Base-by-base conservation (phyloP, 2,888 invertebrate genomes). In the Carpatolechia fugitivella region DNA sequence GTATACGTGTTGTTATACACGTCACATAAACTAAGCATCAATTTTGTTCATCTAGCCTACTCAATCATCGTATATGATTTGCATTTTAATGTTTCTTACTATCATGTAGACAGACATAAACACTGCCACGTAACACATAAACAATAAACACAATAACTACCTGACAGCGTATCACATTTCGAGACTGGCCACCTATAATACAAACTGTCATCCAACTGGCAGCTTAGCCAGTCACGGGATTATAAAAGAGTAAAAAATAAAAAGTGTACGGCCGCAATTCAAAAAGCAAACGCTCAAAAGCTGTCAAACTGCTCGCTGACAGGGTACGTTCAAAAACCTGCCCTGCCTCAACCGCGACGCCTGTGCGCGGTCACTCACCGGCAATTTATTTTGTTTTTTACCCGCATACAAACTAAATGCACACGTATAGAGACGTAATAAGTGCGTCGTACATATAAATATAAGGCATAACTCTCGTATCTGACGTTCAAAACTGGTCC, bases 271-370 rank as follows among this genome's bases (percentile, higher is more conserved):
- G 76, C 79, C 76, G 82, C 85, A 83, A 81, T 83, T 86, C 83
- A 85, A 85, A 89, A 88, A 81, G 81, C 74, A 85, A 85, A 82
- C 81, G 80, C 83, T 87, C 83, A 86, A 85, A 85, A 86, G 86
- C 87, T 86, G 89, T 88, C 88, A 85, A 85, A 85, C 89, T 81
- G 82, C 82, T 79, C 79, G 62, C 68, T 69, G 69, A 69, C 68
- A 64, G 57, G 57, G 59, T 58, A 55, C 67, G 70, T 68, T 65
- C 72, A 65, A 63, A 70, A 80, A 78, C 82, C 80, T 79, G 80
- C 80, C 85, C 86, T 81, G 70, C 85, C 85, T 75, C 82, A 86
- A 85, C 81, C 73, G 74, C 76, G 74, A 66, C 65, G 65, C 58
- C 65, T 64, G 68, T 58, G 70, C 20, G 71, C 77, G 87, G 85